A percentile compares a stretch with the other conserved stretches of the same genome.
Conservation (phyloP, 2,113 vertebrate species). For the Archilochus colubris region DNA sequence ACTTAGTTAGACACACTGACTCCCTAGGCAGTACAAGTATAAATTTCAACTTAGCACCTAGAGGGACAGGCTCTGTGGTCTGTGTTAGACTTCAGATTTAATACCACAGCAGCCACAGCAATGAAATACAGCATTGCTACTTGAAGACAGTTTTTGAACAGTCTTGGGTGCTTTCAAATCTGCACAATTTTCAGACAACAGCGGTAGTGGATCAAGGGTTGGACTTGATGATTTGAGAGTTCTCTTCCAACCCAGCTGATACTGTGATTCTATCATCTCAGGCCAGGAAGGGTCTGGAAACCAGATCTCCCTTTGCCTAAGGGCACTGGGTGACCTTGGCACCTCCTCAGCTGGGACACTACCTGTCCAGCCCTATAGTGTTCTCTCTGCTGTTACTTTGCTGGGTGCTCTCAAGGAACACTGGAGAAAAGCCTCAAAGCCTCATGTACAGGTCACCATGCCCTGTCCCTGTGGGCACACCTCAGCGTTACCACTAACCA, state of each 20-base stretch:
- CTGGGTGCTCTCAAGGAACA: neutral
- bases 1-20: neutral
- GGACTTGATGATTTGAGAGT: too few species aligned
- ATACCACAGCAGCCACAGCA: neutral
- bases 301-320: accelerated
- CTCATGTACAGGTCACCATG: neutral
- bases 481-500: neutral
- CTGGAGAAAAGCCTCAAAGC: neutral
- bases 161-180: neutral
- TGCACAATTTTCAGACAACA: neutral
- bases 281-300: neutral
- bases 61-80: too few species aligned
- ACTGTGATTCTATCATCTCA: neutral
- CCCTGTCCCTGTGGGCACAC: accelerated
- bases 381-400: neutral
- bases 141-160: neutral
- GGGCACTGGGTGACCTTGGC: neutral
- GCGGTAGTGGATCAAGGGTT: too few species aligned
- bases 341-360: neutral
- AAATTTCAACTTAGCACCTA: neutral
- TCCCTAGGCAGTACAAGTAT: neutral
- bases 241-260: too few species aligned
- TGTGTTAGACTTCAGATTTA: accelerated
- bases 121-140: neutral
- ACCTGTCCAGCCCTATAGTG: neutral